Conservation (phyloP, 2,888 invertebrate genomes). For the Listrodromus nycthemerus region DNA sequence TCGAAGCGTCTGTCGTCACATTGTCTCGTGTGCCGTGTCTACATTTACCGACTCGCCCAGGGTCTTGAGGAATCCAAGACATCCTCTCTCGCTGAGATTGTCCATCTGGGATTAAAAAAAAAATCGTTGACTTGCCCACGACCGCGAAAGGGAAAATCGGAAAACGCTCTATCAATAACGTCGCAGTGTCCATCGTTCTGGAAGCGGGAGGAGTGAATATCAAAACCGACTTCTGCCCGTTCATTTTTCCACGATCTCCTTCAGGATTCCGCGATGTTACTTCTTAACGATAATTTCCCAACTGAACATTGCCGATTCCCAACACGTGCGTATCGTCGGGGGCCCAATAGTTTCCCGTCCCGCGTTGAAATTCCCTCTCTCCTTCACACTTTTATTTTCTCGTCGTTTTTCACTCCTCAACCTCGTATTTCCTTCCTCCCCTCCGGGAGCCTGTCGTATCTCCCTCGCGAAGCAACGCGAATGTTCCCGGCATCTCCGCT, state of each 20-base stretch:
- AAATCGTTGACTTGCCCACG: too few relatives aligned
- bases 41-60: too few relatives aligned
- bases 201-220: too few relatives aligned
- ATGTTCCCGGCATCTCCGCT: conserved; percentile 42
- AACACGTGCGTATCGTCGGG: conserved; percentile 65
- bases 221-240: too few relatives aligned
- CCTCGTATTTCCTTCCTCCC: conserved; percentile 23
- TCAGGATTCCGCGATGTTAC: neutral
- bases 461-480: conserved; percentile 48
- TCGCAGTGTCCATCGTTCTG: too few relatives aligned
- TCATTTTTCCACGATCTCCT: too few relatives aligned
- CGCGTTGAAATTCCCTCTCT: conserved; percentile 1
- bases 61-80: too few relatives aligned
- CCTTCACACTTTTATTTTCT: conserved; percentile 6
- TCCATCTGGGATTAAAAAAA: too few relatives aligned
- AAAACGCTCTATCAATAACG: too few relatives aligned
- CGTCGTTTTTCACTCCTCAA: conserved; percentile 35
- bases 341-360: conserved; percentile 70
- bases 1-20: neutral
- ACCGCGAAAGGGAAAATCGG: too few relatives aligned
- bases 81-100: too few relatives aligned
- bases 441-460: conserved; percentile 48
- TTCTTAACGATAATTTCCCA: conserved; percentile 13
- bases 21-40: neutral
- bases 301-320: conserved; percentile 6